phyloP scores from a whole-genome alignment of 2,888 invertebrate genomes.

The Prosapia bicincta region DNA sequence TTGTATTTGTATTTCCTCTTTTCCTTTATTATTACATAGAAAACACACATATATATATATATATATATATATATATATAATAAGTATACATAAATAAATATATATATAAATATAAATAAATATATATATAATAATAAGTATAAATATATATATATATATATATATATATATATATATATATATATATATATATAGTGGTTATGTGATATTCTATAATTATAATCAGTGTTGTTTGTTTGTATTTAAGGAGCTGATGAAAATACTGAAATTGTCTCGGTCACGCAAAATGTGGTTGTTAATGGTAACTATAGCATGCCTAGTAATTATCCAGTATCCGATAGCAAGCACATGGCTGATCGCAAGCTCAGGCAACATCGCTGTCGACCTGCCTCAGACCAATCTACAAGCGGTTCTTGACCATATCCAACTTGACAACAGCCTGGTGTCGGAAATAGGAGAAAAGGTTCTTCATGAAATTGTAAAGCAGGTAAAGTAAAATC shows the following conservation, averaged over 20 bases:
- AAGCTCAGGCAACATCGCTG: background rate
- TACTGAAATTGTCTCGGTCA: slow-evolving; percentile 27
- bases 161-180: too few species aligned
- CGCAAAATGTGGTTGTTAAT: slow-evolving; percentile 61
- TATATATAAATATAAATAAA: too few species aligned
- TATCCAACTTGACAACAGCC: slow-evolving; percentile 27
- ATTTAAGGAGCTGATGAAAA: background rate
- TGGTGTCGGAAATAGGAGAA: slow-evolving; percentile 25
- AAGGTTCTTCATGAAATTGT: slow-evolving; percentile 21
- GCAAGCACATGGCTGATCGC: slow-evolving; percentile 45
- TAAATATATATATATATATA: too few species aligned
- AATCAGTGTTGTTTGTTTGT: background rate
- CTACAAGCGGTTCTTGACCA: slow-evolving; percentile 40
- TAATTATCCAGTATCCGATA: slow-evolving; percentile 63
- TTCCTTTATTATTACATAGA: too few species aligned
- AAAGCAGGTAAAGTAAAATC: slow-evolving; percentile 11
- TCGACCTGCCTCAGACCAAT: slow-evolving; percentile 33
- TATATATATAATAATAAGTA: too few species aligned
- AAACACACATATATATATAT: too few species aligned
- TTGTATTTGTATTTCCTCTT: too few species aligned
- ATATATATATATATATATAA: too few species aligned
- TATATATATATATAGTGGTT: too few species aligned
- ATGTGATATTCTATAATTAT: too few species aligned
- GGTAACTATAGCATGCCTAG: slow-evolving; percentile 58
- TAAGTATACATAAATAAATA: too few species aligned